Conservation (phyloP, 23 tunicate genomes). For the Phallusia fumigata region DNA sequence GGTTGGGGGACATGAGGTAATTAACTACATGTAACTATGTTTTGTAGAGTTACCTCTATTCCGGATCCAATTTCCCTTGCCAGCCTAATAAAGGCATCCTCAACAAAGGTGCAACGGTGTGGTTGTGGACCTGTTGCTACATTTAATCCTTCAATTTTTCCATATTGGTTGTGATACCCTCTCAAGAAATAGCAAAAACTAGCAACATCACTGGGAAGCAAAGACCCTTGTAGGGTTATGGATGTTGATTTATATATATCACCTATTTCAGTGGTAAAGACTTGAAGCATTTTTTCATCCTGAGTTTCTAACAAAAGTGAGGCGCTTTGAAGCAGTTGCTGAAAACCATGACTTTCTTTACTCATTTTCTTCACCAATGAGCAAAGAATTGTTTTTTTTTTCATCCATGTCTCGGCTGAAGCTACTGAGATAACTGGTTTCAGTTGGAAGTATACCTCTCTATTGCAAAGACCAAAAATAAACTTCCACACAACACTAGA, state of each 20-base stretch:
- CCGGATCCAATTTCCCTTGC: not conserved
- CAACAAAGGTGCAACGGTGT: not conserved
- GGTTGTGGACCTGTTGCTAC: not conserved
- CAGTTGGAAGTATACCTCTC: not conserved
- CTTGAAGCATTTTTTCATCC: not conserved
- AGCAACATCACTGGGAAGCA: not conserved
- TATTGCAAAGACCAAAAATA: not conserved
- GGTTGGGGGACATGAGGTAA: no score
- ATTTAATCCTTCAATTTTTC: not conserved
- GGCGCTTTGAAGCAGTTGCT: not conserved
- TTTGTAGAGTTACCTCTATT: not conserved
- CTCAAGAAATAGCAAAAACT: not conserved
- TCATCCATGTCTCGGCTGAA: not conserved
- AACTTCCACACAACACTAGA: not conserved
- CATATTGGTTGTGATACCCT: not conserved
- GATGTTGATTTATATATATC: not conserved
- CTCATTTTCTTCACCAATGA: not conserved
- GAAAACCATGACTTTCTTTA: not conserved
- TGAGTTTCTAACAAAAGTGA: not conserved
- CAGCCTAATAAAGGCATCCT: not conserved
- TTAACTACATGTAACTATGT: no score
- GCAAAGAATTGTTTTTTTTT: not conserved
- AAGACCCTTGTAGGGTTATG: not conserved
- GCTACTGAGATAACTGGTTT: not conserved
- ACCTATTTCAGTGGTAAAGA: not conserved